Conservation (phyloP, 2,888 invertebrate genomes). For the Chaetogeoica ovagalla region DNA sequence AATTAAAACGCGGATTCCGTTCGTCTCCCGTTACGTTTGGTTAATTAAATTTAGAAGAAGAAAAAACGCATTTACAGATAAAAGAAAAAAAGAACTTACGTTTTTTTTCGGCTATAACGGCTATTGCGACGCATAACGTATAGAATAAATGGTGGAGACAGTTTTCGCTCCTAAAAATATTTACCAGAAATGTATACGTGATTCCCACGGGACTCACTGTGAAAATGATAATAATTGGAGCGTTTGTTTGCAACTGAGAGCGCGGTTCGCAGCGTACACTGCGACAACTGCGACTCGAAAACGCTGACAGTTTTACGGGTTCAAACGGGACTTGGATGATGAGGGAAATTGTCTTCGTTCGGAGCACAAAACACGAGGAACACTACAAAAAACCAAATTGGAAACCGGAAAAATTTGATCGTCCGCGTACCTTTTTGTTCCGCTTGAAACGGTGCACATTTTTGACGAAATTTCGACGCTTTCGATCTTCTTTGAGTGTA, state of each 20-base stretch:
- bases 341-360: slow-evolving; percentile 27
- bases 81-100: neutral
- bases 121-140: slow-evolving; percentile 9
- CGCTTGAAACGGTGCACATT: too few species aligned
- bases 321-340: neutral
- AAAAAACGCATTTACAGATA: neutral
- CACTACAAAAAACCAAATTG: neutral
- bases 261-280: slow-evolving; percentile 23
- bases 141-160: neutral
- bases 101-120: neutral
- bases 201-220: neutral
- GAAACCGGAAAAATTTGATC: neutral
- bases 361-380: neutral
- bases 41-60: slow-evolving; percentile 1
- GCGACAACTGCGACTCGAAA: slow-evolving; percentile 6
- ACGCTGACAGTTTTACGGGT: slow-evolving; percentile 38
- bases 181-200: neutral
- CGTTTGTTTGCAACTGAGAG: slow-evolving; percentile 27
- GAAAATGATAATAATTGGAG: slow-evolving; percentile 22
- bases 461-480: too few species aligned
- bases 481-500: too few species aligned
- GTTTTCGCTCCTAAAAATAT: slow-evolving; percentile 14
- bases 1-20: neutral
- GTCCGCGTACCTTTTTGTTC: neutral
- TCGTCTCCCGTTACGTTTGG: neutral